Evolutionary conservation across 2,797 vertebrate genomes (phyloP).

Genomic region (Rhinoraja longicauda): DNA sequence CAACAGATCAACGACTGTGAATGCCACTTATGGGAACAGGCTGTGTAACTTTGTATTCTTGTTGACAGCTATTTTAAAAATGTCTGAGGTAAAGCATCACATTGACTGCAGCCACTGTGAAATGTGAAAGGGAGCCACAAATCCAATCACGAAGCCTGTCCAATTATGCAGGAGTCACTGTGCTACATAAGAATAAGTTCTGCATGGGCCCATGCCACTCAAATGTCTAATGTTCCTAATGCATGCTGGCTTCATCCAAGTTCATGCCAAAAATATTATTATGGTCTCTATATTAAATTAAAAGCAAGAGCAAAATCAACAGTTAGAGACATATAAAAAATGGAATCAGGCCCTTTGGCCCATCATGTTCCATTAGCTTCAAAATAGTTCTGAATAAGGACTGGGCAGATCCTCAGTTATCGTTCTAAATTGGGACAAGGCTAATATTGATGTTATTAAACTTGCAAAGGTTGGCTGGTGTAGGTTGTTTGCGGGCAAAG

Average conservation of each 20-base stretch:
- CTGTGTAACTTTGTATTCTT: not conserved
- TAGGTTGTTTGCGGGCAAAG: no score
- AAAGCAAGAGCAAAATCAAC: not conserved
- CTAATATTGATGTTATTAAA: no score
- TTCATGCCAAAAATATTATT: not conserved
- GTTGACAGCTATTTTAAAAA: not conserved
- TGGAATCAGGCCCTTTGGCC: no score
- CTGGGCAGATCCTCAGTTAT: no score
- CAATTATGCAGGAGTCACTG: no score
- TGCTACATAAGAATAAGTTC: not conserved
- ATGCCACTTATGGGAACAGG: not conserved
- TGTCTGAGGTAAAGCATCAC: not conserved
- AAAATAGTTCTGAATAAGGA: no score
- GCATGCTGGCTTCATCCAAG: not conserved
- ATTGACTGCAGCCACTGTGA: not conserved
- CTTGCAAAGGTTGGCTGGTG: no score
- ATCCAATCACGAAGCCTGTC: no score
- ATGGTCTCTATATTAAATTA: not conserved
- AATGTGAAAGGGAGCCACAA: not conserved
- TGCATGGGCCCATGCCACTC: not conserved
- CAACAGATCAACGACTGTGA: not conserved
- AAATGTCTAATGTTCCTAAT: not conserved
- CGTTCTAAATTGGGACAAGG: no score
- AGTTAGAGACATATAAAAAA: no score
- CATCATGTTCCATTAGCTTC: no score